Evolutionary conservation across 2,797 vertebrate genomes (phyloP).

Genomic region (Lophius americanus): DNA sequence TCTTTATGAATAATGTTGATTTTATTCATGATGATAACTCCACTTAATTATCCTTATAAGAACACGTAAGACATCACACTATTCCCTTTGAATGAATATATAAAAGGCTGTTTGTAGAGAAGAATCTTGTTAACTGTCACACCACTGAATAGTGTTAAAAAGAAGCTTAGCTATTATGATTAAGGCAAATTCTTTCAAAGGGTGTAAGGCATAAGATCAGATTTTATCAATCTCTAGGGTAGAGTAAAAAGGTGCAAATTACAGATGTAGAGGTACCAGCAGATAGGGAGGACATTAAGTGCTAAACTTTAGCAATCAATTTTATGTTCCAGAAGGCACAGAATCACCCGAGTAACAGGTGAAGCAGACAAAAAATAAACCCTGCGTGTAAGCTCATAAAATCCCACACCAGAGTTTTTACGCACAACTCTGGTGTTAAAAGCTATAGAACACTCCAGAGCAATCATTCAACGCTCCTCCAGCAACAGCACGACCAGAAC

Average conservation of each 20-base stretch:
- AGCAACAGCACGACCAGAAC: too few species aligned
- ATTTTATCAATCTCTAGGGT: background rate
- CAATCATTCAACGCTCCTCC: too few species aligned
- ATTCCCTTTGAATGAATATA: conserved; percentile 34
- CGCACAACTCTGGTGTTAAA: too few species aligned
- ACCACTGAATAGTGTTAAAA: background rate
- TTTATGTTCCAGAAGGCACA: conserved; percentile 8
- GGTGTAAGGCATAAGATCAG: conserved; percentile 6
- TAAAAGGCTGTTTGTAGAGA: conserved; percentile 14
- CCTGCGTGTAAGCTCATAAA: too few species aligned
- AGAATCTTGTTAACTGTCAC: background rate
- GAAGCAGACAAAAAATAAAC: too few species aligned
- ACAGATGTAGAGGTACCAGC: too few species aligned
- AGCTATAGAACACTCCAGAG: too few species aligned
- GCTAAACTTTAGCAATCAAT: too few species aligned
- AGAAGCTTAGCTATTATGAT: background rate
- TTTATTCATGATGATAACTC: background rate
- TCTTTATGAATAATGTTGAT: conserved; percentile 4
- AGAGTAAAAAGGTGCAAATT: background rate
- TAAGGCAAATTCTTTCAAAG: conserved; percentile 12
- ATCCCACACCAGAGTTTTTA: too few species aligned
- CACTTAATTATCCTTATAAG: background rate
- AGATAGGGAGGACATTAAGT: too few species aligned
- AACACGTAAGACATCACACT: background rate
- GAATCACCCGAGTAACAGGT: too few species aligned